A percentile compares a stretch with the other conserved stretches of the same genome.
Evolutionary conservation across 2,888 invertebrate genomes (phyloP).

Genomic region (Philereme vetulata): DNA sequence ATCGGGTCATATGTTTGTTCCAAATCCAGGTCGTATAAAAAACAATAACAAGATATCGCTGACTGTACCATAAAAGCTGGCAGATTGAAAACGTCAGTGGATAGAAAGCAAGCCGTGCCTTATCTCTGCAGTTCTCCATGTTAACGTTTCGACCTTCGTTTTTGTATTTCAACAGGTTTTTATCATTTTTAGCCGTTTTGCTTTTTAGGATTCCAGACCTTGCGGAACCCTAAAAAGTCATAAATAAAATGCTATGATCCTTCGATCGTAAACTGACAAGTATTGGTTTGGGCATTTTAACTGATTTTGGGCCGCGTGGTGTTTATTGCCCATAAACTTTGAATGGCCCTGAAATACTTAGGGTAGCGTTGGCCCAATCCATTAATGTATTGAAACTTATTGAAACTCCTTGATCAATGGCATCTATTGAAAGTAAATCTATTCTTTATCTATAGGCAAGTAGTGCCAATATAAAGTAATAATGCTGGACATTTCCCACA

Average conservation of each 20-base stretch:
- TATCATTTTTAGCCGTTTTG: neutral
- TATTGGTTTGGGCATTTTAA: constrained; percentile 32
- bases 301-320: constrained; percentile 30
- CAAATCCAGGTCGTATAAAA: no score
- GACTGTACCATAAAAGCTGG: neutral
- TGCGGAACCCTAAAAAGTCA: neutral
- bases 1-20: no score
- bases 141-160: constrained; percentile 4
- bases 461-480: no score
- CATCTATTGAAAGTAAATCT: constrained; percentile 3
- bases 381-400: constrained; percentile 23
- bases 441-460: neutral
- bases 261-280: constrained; percentile 23
- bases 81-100: constrained; percentile 11
- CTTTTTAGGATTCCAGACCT: neutral
- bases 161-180: constrained; percentile 1
- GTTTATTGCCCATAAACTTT: constrained; percentile 38
- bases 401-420: constrained; percentile 9
- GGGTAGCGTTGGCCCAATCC: constrained; percentile 9
- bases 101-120: constrained; percentile 11
- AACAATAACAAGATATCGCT: no score
- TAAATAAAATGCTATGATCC: constrained; percentile 14
- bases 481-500: no score
- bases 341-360: constrained; percentile 14
- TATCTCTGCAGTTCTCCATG: constrained; percentile 12